These are phyloP conservation scores for Polyommatus iphigenia DNA, from an alignment of 2,888 invertebrate species.

Conservation along the genomic window DNA sequence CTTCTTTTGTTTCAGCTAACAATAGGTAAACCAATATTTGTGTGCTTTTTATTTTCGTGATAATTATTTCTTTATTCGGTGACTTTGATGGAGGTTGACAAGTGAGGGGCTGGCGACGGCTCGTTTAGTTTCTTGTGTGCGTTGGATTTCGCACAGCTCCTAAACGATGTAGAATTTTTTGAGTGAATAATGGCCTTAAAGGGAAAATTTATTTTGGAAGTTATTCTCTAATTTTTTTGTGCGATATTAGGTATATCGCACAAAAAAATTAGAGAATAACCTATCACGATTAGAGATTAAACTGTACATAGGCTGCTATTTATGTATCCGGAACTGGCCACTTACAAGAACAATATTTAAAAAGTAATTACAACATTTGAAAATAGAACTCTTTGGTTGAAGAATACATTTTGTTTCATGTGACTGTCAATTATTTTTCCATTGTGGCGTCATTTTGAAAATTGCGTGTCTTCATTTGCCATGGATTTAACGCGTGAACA, in stretches of 20 bases:
- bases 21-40: background rate
- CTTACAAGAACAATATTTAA: no score
- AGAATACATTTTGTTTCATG: no score
- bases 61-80: background rate
- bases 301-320: no score
- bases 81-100: conserved; percentile 9
- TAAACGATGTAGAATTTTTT: background rate
- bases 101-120: background rate
- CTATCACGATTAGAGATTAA: background rate
- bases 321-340: no score
- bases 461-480: no score
- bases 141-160: background rate
- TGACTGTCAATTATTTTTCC: no score
- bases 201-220: background rate
- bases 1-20: background rate
- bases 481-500: no score
- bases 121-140: background rate
- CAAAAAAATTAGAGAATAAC: background rate
- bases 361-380: no score
- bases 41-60: background rate
- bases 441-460: no score
- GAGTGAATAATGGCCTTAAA: background rate
- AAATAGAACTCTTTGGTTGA: no score
- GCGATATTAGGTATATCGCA: no score
- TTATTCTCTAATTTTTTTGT: background rate